phyloP scores from a whole-genome alignment of 2,797 vertebrate genomes.

The Poeciliopsis infans region DNA sequence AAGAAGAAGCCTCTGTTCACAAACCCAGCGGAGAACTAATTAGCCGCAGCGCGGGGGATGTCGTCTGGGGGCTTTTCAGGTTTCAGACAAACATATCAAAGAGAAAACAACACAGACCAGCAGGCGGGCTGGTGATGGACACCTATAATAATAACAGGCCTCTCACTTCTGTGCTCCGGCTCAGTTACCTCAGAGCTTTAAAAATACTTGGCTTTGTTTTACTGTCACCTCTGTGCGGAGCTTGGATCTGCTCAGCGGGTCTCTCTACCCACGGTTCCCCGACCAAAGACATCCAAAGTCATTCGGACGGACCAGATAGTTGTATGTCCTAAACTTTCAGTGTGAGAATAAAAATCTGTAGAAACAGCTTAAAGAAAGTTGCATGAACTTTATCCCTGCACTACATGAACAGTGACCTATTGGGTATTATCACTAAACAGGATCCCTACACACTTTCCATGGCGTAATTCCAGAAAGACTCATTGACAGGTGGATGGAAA shows the following conservation, averaged over 20 bases:
- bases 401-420: neutral
- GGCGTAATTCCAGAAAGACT: neutral
- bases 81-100: conserved; percentile 39
- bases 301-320: conserved; percentile 15
- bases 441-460: neutral
- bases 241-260: conserved; percentile 14
- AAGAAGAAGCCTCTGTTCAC: conserved; percentile 32
- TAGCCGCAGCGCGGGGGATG: conserved; percentile 27
- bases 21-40: conserved; percentile 54
- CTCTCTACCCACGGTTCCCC: conserved; percentile 8
- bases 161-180: neutral
- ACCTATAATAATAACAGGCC: conserved; percentile 7
- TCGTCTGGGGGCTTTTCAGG: conserved; percentile 26
- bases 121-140: conserved; percentile 16
- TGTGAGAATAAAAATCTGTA: neutral
- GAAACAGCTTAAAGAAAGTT: neutral
- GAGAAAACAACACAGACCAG: conserved; percentile 2
- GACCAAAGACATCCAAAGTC: conserved; percentile 30
- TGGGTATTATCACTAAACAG: neutral
- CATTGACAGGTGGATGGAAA: neutral
- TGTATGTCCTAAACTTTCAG: conserved; percentile 13
- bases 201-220: conserved; percentile 27
- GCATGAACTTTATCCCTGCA: neutral
- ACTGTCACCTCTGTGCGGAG: conserved; percentile 6
- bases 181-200: neutral